A percentile compares a stretch with the other conserved stretches of the same genome.
Conservation (phyloP, 2,797 vertebrate species). For the Gallinago nigripennis region DNA sequence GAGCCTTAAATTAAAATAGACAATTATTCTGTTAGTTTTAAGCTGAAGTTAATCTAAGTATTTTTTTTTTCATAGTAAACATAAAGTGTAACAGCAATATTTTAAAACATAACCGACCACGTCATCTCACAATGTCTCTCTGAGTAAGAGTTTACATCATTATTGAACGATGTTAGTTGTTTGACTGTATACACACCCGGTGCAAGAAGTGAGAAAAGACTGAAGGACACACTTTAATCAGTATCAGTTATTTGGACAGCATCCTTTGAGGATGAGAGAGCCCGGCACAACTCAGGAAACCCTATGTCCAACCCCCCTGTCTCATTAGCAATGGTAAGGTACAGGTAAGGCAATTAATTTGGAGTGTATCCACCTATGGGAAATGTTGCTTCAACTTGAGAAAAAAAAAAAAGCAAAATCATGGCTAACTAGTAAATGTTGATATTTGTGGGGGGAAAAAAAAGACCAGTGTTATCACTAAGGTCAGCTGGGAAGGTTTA, state of each 20-base stretch:
- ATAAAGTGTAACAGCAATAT: neutral
- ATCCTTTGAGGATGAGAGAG: neutral
- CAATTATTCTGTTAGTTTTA: conserved; percentile 38
- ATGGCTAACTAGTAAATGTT: neutral
- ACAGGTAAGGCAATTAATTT: neutral
- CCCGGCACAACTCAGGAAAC: neutral
- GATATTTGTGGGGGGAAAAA: neutral
- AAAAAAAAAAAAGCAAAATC: neutral
- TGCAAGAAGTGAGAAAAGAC: neutral
- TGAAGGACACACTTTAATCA: neutral
- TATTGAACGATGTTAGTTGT: neutral
- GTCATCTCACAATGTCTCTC: neutral
- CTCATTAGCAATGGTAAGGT: neutral
- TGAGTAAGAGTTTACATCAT: neutral
- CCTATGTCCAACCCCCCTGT: accelerated
- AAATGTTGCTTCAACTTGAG: neutral
- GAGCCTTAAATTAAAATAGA: conserved; percentile 84
- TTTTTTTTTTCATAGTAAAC: neutral
- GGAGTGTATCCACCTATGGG: neutral
- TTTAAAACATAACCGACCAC: neutral
- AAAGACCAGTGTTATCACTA: neutral
- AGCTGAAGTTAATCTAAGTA: neutral
- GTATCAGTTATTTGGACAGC: neutral
- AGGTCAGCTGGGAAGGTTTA: neutral
- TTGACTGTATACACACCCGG: neutral